phyloP scores from a whole-genome alignment of 2,888 invertebrate species.

The Melipona beecheii region DNA sequence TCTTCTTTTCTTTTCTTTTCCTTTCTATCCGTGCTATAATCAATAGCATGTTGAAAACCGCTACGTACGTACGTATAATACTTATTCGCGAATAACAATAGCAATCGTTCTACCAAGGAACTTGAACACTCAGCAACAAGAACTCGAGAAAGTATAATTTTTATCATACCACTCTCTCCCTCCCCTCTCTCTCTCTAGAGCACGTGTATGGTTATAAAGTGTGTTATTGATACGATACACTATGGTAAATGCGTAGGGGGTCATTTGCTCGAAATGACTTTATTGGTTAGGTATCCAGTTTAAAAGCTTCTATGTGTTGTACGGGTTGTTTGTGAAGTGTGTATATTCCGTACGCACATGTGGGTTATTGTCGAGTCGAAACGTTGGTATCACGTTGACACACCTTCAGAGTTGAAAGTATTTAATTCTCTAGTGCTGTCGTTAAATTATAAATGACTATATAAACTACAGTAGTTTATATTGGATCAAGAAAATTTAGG shows the following conservation, averaged over 20 bases:
- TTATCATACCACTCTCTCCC: not conserved
- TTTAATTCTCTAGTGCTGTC: too few species aligned
- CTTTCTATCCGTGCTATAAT: constrained; percentile 13
- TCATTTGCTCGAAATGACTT: constrained; percentile 19
- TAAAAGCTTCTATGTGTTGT: not conserved
- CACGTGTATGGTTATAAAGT: constrained; percentile 2
- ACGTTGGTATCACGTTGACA: too few species aligned
- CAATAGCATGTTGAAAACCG: constrained; percentile 58
- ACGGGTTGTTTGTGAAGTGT: not conserved
- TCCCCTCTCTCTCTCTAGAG: not conserved
- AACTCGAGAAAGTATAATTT: not conserved
- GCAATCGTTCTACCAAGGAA: not conserved
- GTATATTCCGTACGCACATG: too few species aligned
- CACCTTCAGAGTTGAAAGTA: too few species aligned
- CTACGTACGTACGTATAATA: constrained; percentile 28
- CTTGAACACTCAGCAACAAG: not conserved
- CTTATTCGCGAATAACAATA: constrained; percentile 40
- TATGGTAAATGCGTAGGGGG: not conserved
- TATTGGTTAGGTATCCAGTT: constrained; percentile 5
- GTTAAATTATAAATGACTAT: too few species aligned
- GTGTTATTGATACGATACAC: constrained; percentile 9
- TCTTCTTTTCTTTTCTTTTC: not conserved
- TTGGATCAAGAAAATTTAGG: too few species aligned
- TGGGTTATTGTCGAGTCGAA: too few species aligned
- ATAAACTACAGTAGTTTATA: too few species aligned